Percentiles rank a stretch among this genome's conserved stretches.
Evolutionary conservation across 2,113 vertebrate genomes (phyloP).

Genomic region (Hylia prasina): DNA sequence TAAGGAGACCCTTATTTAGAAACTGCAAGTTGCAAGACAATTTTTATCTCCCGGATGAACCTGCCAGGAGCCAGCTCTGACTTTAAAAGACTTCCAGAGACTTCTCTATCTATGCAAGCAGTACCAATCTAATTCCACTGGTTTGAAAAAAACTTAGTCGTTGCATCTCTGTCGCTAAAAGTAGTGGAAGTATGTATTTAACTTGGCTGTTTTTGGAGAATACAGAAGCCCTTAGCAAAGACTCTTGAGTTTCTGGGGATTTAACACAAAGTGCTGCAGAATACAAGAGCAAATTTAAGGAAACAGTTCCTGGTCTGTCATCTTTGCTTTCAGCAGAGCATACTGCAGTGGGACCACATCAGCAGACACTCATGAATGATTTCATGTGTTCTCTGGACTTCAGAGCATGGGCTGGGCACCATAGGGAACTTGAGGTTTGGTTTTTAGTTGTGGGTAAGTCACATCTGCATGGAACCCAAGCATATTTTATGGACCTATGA

Average conservation of each 20-base stretch:
- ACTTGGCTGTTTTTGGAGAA: neutral
- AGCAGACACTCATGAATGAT: neutral
- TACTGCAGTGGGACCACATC: neutral
- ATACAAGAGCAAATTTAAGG: neutral
- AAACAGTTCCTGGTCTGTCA: neutral
- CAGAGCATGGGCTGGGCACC: neutral
- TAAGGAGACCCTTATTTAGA: slow-evolving; percentile 35
- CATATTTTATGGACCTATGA: neutral
- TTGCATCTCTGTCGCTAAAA: neutral
- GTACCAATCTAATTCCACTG: neutral
- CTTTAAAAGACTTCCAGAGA: slow-evolving; percentile 7
- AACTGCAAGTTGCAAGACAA: neutral
- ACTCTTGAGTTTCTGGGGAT: neutral
- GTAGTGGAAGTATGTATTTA: neutral
- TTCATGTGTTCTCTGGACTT: neutral
- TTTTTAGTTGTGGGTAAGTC: neutral
- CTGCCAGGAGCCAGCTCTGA: neutral
- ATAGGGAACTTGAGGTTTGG: neutral
- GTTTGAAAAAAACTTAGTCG: neutral
- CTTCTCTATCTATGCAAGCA: neutral
- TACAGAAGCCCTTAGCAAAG: neutral
- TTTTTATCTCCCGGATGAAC: neutral
- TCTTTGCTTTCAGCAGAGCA: neutral
- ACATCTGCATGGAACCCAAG: neutral
- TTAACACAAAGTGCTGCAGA: neutral